Evolutionary conservation across 2,113 vertebrate genomes (phyloP), one percentile per base, ranked within the genome.

Genomic region (Gavialis gangeticus): DNA sequence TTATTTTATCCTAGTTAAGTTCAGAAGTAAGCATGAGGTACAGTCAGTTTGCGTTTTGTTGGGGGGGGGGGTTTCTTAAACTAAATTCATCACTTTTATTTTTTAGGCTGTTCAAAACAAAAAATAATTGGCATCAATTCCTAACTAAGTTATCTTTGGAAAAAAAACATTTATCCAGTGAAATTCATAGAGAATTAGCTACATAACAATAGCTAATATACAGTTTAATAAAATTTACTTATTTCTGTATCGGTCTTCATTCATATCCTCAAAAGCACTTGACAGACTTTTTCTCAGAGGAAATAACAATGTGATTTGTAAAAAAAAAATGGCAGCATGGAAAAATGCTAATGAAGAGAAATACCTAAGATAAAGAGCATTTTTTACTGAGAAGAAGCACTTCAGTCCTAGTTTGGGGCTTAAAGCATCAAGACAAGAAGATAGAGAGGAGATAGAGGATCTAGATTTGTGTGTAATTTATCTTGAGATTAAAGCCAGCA

Each of bases 311-410:
- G 30, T 37, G 10, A 71, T 71, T 71, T 46, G 21, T 21, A 71
- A 10, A 71, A 71, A 71, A 71, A 34, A 71, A 71, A 22, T 21
- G 21, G 19, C 18, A 71, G 30, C 11, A 24, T 34, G 21, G 22
- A 37, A 66, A 37, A 80, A 0, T 90, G 27, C 30, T 63, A 5
- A 12, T 88, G 69, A 34, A 56, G 24, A 37, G 34, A 67, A n/a
- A 24, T 75, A 13, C 0, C 0, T 25, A 24, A 46, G 5, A 30
- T 5, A 34, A 22, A 46, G 9, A 66, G 57, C 4, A 25, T n/a
- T 34, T 79, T 27, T 62, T 30, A 2, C 12, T 0, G 3, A 34
- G 25, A 37, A 6, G 84, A 76, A 82, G 94, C 90, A 17, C 6
- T 69, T 0, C 19, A 73, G 79, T 84, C 8, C 28, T 17, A 78